These are phyloP conservation scores for Muntiacus reevesi DNA, from an alignment of 2,113 vertebrate genomes.

Conservation along the genomic window DNA sequence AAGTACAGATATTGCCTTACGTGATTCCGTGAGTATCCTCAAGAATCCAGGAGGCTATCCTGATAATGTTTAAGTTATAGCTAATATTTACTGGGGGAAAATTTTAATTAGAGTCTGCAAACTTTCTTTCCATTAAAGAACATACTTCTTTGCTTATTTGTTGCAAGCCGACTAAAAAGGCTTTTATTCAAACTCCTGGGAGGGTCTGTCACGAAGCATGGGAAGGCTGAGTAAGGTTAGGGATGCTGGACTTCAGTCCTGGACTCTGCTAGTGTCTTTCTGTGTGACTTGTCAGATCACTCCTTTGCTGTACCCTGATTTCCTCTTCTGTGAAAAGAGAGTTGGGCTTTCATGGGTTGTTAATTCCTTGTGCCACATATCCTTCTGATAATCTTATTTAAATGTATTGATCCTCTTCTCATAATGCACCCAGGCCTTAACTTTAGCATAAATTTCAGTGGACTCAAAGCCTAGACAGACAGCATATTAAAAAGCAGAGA, in stretches of 20 bases:
- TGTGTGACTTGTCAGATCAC: background rate
- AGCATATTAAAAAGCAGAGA: background rate
- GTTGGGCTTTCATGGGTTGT: background rate
- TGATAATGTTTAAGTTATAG: background rate
- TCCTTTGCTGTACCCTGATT: background rate
- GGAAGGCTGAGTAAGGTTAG: background rate
- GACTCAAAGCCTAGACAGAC: background rate
- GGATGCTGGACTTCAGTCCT: background rate
- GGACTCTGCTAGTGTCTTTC: background rate
- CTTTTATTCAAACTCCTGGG: background rate
- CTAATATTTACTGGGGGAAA: background rate
- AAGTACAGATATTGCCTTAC: background rate
- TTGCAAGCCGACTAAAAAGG: background rate
- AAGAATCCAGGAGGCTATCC: background rate
- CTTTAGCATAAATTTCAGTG: background rate
- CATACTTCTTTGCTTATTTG: background rate
- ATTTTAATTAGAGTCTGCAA: background rate
- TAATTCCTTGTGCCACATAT: background rate
- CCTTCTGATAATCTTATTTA: background rate
- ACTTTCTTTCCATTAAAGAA: background rate
- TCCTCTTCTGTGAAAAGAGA: background rate
- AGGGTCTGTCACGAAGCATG: background rate
- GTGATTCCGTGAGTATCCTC: too few species aligned
- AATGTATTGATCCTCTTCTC: background rate
- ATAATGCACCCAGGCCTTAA: background rate